Percentiles rank a stretch among this genome's conserved stretches.
phyloP scores from a whole-genome alignment of 1,140 invertebrate species.

The Achatina immaculata region DNA sequence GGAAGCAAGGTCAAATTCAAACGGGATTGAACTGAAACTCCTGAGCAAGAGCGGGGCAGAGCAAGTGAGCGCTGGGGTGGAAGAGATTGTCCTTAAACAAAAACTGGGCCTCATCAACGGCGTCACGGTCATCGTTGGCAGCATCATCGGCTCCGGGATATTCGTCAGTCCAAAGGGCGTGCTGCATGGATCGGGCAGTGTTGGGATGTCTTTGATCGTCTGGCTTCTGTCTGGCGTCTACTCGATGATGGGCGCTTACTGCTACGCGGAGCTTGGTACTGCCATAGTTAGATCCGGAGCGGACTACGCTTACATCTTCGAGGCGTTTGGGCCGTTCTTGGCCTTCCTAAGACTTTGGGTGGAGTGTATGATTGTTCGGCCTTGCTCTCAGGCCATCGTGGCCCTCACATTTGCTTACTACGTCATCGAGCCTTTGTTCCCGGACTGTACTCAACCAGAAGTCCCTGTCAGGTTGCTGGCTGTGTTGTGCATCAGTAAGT shows the following conservation, averaged over 20 bases:
- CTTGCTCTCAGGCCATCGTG: constrained; percentile 75
- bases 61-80: constrained; percentile 37
- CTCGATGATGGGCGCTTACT: constrained; percentile 78
- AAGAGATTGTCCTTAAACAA: constrained; percentile 61
- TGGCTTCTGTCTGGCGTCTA: constrained; percentile 87
- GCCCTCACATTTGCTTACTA: constrained; percentile 71
- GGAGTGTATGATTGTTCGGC: constrained; percentile 80
- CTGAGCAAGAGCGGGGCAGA: background rate
- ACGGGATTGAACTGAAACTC: background rate
- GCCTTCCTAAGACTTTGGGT: constrained; percentile 75
- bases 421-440: constrained; percentile 70
- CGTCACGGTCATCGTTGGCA: constrained; percentile 68
- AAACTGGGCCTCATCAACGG: constrained; percentile 67
- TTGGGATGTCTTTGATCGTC: constrained; percentile 85
- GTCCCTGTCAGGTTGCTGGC: constrained; percentile 63
- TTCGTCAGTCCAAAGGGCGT: constrained; percentile 96
- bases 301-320: constrained; percentile 70
- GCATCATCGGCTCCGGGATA: constrained; percentile 82
- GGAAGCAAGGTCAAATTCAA: background rate
- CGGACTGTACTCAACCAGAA: constrained; percentile 67
- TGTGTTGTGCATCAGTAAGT: constrained; percentile 69
- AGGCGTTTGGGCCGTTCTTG: constrained; percentile 70
- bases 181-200: constrained; percentile 83
- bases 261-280: constrained; percentile 69
- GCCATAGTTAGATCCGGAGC: constrained; percentile 66